Percentiles rank a stretch among this genome's conserved stretches.
Evolutionary conservation across 2,888 invertebrate species (phyloP).

Genomic region (Drosophila flavopinicola): DNA sequence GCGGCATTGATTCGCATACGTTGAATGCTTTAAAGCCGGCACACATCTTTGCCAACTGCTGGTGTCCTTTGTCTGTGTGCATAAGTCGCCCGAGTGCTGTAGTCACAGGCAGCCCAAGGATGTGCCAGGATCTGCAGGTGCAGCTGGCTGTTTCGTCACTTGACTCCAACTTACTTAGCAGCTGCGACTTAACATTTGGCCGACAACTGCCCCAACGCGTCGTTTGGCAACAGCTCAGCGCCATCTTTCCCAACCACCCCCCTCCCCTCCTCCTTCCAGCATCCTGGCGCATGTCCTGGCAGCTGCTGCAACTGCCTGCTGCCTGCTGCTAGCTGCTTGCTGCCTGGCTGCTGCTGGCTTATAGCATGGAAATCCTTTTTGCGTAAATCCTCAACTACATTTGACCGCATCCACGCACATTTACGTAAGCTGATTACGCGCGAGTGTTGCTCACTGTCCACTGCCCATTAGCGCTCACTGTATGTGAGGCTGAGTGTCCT

Average conservation of each 20-base stretch:
- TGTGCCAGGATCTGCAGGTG: slow-evolving; percentile 10
- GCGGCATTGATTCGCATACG: slow-evolving; percentile 23
- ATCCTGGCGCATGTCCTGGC: slow-evolving; percentile 15
- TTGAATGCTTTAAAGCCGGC: neutral
- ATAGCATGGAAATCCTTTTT: slow-evolving; percentile 67
- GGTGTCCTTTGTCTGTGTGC: neutral
- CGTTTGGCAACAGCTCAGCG: neutral
- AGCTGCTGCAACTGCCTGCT: slow-evolving; percentile 4
- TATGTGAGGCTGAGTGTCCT: slow-evolving; percentile 2
- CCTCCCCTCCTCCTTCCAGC: no score
- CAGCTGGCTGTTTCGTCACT: slow-evolving; percentile 31
- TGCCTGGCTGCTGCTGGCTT: slow-evolving; percentile 29
- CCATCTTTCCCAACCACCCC: no score
- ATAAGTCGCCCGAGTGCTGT: neutral
- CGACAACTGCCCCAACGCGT: neutral
- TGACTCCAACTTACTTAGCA: slow-evolving; percentile 47
- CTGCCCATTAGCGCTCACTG: slow-evolving; percentile 48
- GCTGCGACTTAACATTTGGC: slow-evolving; percentile 44
- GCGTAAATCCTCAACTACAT: slow-evolving; percentile 63
- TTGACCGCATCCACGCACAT: slow-evolving; percentile 70
- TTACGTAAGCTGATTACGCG: slow-evolving; percentile 74
- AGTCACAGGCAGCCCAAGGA: neutral
- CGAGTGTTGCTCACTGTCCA: slow-evolving; percentile 41
- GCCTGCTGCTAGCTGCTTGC: slow-evolving; percentile 2
- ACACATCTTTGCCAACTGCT: neutral